Base-by-base conservation (phyloP, 2,888 invertebrate species). In the Nebria brevicollis region DNA sequence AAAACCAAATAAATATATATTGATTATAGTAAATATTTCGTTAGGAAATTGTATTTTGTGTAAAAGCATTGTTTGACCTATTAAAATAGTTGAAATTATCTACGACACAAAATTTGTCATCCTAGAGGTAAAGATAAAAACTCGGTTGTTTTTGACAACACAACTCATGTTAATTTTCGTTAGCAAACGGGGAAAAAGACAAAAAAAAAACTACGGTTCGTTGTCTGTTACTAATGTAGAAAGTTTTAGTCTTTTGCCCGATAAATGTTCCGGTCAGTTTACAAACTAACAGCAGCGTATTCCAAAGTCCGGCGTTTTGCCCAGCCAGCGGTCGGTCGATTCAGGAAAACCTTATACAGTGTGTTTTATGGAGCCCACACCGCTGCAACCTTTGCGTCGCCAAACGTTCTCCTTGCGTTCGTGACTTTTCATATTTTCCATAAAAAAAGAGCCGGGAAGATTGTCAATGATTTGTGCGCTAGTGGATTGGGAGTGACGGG, bases 401-500 rank as follows among this genome's bases (percentile, higher is more conserved):
- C 68, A 43, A 66, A 68, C 82, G 68, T 7, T 11, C 74, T 20
- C 66, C 34, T 68, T 77, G 54, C 54, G 34, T 68, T 68, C 68
- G 25, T 42, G 82, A 82, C 77, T 78, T 77, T 77, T 77, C 77
- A 86, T 84, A 84, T 86, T 85, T 86, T 85, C 85, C 76, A 82
- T 83, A 84, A 85, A 85, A 84, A 85, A 20, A 20, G 20, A 83
- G 83, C 84, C 84, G 83, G 84, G 77, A 80, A 73, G 77, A 66
- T 64, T 65, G 15, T 42, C 70, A 43, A 83, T 85, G 85, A 85
- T 84, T 84, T 85, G 84, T 84, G 84, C 82, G 77, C 83, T 84
- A 70, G 73, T 72, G 84, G 84, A 85, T 83, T 82, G 81, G 75
- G 75, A 70, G 83, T 54, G 82, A 84, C 82, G 81, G 82, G 11